Percentiles rank a stretch among this genome's conserved stretches.
These are phyloP conservation scores for Potamilus streckersoni DNA, from an alignment of 1,140 invertebrate genomes.

Conservation along the genomic window DNA sequence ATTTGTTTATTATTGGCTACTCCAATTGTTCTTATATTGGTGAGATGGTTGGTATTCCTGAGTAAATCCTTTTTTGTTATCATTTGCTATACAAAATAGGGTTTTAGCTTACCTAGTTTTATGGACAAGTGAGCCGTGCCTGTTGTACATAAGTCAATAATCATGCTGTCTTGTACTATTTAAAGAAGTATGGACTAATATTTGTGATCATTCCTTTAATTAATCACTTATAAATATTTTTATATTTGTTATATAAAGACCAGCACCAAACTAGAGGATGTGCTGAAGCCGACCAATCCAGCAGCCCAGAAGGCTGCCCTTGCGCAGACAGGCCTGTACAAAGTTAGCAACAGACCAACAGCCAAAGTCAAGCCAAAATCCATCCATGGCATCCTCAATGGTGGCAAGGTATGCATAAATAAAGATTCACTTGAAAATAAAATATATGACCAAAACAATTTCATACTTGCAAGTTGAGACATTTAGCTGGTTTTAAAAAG, in stretches of 20 bases:
- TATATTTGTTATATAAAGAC: constrained; percentile 35
- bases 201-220: constrained; percentile 3
- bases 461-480: no score
- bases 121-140: not conserved
- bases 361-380: constrained; percentile 74
- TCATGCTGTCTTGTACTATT: not conserved
- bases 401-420: constrained; percentile 57
- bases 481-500: no score
- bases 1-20: no score
- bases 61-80: not conserved
- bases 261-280: constrained; percentile 75
- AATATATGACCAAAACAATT: not conserved
- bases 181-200: no score
- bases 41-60: no score
- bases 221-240: not conserved
- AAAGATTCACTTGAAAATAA: not conserved
- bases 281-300: constrained; percentile 81
- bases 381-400: constrained; percentile 52
- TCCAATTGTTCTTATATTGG: no score
- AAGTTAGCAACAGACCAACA: constrained; percentile 74
- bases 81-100: not conserved
- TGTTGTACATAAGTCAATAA: not conserved
- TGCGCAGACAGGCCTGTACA: constrained; percentile 69
- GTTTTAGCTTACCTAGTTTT: not conserved
- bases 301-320: constrained; percentile 75